Evolutionary conservation across 2,888 invertebrate species (phyloP).

Genomic region (Apantesis nais): DNA sequence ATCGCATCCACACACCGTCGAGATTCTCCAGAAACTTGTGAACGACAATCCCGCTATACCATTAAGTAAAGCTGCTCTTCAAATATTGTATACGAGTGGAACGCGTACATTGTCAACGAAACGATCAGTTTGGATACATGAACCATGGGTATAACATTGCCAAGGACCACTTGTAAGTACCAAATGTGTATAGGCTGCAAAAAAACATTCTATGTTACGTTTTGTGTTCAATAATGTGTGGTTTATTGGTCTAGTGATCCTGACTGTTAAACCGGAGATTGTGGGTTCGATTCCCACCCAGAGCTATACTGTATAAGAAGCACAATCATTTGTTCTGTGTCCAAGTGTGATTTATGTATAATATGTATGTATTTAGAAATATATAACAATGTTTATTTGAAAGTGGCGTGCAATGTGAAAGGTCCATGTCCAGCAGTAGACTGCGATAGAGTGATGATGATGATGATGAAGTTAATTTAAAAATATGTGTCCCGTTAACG

Average conservation of each 20-base stretch:
- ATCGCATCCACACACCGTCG: constrained; percentile 28
- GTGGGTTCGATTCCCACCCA: too few species aligned
- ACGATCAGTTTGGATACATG: constrained; percentile 1
- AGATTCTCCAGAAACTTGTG: constrained; percentile 21
- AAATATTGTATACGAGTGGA: constrained; percentile 24
- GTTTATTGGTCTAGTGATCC: background rate
- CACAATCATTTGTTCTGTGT: too few species aligned
- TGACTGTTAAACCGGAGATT: too few species aligned
- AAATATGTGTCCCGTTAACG: too few species aligned
- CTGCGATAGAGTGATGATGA: too few species aligned
- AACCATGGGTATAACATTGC: constrained; percentile 8
- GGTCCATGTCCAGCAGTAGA: too few species aligned
- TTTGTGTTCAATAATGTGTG: background rate
- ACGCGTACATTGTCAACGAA: constrained; percentile 25
- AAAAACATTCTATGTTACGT: background rate
- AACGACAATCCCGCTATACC: constrained; percentile 26
- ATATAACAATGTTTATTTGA: too few species aligned
- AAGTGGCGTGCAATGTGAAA: too few species aligned
- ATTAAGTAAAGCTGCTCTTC: constrained; percentile 29
- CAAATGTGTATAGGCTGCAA: constrained; percentile 3
- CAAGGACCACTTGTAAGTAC: constrained; percentile 5
- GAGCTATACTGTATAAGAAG: too few species aligned
- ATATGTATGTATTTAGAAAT: too few species aligned
- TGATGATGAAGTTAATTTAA: too few species aligned
- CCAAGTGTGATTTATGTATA: too few species aligned